Percentiles rank a stretch among this genome's conserved stretches.
These are phyloP conservation scores for Ips nitidus DNA, from an alignment of 1,140 invertebrate genomes.

Conservation along the genomic window DNA sequence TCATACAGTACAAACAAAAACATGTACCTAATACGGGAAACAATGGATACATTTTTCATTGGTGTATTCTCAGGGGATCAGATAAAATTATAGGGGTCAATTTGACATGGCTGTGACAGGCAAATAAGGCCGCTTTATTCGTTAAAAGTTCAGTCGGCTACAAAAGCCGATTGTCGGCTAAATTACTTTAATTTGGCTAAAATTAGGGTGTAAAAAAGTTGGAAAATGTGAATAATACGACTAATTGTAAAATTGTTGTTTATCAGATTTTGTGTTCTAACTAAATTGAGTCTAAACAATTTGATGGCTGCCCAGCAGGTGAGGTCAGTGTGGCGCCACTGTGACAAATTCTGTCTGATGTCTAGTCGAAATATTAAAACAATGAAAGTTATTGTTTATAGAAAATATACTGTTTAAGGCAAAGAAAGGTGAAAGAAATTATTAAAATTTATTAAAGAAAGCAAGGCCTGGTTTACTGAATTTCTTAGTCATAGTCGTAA, in stretches of 20 bases:
- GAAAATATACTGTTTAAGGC: too few relatives aligned
- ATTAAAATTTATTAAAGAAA: too few relatives aligned
- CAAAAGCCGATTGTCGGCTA: conserved; percentile 29
- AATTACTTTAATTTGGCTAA: conserved; percentile 28
- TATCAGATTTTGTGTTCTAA: conserved; percentile 12
- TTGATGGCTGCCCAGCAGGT: too few relatives aligned
- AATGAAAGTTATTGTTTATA: too few relatives aligned
- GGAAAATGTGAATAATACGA: conserved; percentile 3
- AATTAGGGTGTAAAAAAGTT: conserved; percentile 29
- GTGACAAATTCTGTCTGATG: too few relatives aligned
- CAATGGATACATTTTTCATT: not conserved
- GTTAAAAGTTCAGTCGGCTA: conserved; percentile 31
- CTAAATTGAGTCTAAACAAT: too few relatives aligned
- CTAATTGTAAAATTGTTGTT: not conserved
- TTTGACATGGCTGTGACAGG: conserved; percentile 43
- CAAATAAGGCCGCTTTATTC: conserved; percentile 37
- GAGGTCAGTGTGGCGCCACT: too few relatives aligned
- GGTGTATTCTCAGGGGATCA: not conserved
- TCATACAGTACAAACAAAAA: too few relatives aligned
- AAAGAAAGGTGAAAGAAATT: too few relatives aligned
- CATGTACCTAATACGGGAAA: not conserved
- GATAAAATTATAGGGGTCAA: conserved; percentile 43
- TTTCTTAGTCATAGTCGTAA: too few relatives aligned
- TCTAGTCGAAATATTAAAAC: too few relatives aligned
- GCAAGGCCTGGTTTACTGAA: too few relatives aligned